Evolutionary conservation across 2,888 invertebrate species (phyloP).

Genomic region (Eupithecia exiguata): DNA sequence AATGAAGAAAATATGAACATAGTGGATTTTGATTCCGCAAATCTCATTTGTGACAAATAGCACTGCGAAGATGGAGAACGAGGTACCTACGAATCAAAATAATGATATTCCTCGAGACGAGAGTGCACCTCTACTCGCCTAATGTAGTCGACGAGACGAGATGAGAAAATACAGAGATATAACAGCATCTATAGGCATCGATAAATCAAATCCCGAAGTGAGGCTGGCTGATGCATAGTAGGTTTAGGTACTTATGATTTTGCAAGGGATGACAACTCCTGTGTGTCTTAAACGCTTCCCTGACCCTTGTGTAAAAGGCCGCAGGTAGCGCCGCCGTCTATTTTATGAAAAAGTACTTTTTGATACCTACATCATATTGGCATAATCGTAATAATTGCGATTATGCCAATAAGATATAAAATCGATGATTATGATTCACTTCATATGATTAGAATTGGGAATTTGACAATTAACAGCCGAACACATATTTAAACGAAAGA

Average conservation of each 20-base stretch:
- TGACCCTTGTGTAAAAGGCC: no score
- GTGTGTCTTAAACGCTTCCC: no score
- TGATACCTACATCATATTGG: no score
- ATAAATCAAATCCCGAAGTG: not conserved
- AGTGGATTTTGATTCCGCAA: conserved; percentile 43
- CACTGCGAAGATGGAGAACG: conserved; percentile 38
- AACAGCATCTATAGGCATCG: not conserved
- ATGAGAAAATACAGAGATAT: conserved; percentile 3
- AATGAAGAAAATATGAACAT: conserved; percentile 22
- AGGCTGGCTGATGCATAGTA: not conserved
- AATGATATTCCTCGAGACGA: conserved; percentile 57
- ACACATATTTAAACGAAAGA: no score
- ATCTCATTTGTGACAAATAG: conserved; percentile 56
- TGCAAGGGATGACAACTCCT: not conserved
- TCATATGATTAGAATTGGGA: no score
- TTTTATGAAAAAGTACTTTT: no score
- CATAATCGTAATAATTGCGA: no score
- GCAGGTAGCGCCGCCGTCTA: no score
- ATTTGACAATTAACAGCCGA: no score
- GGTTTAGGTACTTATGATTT: not conserved
- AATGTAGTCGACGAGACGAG: conserved; percentile 34
- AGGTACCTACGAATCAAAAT: conserved; percentile 54
- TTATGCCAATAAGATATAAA: no score
- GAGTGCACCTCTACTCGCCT: conserved; percentile 49
- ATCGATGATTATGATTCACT: no score